Percentiles rank a stretch among this genome's conserved stretches.
Evolutionary conservation across 2,797 vertebrate genomes (phyloP).

Genomic region (Garrulus glandarius): DNA sequence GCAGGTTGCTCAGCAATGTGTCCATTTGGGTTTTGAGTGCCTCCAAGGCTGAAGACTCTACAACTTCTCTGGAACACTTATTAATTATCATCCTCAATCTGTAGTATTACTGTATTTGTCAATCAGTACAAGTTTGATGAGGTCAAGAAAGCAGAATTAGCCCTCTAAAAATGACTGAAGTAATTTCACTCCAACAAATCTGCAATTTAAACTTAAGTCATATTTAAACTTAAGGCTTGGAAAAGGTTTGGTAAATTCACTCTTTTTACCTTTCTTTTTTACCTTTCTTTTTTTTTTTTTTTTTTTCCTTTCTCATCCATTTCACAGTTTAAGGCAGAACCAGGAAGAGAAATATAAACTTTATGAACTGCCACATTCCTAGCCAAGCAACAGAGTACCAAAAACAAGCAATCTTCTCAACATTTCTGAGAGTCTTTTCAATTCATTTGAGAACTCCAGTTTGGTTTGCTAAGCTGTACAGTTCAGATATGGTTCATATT

Average conservation of each 20-base stretch:
- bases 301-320: background rate
- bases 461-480: background rate
- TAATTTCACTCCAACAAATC: background rate
- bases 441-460: background rate
- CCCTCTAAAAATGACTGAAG: background rate
- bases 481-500: background rate
- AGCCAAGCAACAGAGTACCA: background rate
- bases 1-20: background rate
- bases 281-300: too few species aligned
- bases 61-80: background rate
- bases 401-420: background rate
- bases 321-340: background rate
- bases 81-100: background rate
- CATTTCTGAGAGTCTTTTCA: background rate
- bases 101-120: background rate
- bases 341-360: background rate
- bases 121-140: background rate
- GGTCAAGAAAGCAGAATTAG: background rate
- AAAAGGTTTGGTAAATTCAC: background rate
- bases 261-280: background rate
- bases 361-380: background rate
- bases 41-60: background rate
- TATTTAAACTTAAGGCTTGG: background rate
- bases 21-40: background rate
- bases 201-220: background rate